Percentiles rank a stretch among this genome's conserved stretches.
phyloP scores from a whole-genome alignment of 2,888 invertebrate genomes.

The Lepidonotus clava region DNA sequence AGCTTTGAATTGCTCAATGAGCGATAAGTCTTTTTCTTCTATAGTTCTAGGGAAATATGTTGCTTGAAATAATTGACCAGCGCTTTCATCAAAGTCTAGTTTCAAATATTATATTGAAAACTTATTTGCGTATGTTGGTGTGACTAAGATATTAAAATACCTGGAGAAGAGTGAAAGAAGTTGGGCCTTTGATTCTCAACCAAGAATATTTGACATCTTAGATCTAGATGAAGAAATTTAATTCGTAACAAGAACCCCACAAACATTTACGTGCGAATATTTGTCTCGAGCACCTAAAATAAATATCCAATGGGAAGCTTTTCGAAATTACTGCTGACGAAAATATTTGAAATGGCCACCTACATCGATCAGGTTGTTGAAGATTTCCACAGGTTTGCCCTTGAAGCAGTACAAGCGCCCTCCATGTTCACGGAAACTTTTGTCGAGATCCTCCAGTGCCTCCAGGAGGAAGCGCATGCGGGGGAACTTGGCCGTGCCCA shows the following conservation, averaged over 20 bases:
- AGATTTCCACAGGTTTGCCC: constrained; percentile 84
- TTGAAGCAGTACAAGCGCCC: constrained; percentile 84
- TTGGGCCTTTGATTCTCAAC: too few species aligned
- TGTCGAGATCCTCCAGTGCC: constrained; percentile 85
- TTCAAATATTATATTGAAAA: background rate
- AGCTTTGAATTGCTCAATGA: too few species aligned
- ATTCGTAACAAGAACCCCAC: too few species aligned
- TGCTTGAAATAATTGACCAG: too few species aligned
- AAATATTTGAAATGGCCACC: constrained; percentile 44
- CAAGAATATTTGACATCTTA: too few species aligned
- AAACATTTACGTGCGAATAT: too few species aligned
- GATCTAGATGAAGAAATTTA: too few species aligned
- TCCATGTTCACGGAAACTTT: constrained; percentile 83
- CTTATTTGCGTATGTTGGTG: background rate
- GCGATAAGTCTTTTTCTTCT: too few species aligned
- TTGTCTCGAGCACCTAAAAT: too few species aligned
- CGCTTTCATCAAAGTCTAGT: background rate
- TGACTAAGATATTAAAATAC: background rate
- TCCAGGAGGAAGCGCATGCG: constrained; percentile 87
- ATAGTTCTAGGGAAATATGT: too few species aligned
- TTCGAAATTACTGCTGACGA: background rate
- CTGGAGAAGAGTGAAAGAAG: too few species aligned
- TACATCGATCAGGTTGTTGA: constrained; percentile 83
- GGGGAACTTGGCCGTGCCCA: constrained; percentile 79
- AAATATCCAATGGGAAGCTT: too few species aligned